phyloP scores from a whole-genome alignment of 2,113 vertebrate genomes.

The Ictidomys tridecemlineatus region DNA sequence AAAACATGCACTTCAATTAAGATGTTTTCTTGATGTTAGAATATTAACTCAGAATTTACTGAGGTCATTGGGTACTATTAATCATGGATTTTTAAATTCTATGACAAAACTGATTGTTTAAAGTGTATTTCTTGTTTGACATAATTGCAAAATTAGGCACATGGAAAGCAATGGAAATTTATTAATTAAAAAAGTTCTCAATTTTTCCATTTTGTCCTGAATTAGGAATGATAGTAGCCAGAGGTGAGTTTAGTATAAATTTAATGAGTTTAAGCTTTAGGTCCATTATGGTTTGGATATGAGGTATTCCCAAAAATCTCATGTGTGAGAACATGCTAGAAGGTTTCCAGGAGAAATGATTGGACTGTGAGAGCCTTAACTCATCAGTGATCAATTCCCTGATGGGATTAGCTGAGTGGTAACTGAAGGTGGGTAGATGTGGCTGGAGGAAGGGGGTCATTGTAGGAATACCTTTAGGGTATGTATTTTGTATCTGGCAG shows the following conservation, averaged over 20 bases:
- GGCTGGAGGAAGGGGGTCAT: too few species aligned
- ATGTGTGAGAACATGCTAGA: too few species aligned
- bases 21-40: neutral
- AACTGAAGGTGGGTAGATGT: too few species aligned
- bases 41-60: conserved; percentile 6
- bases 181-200: neutral
- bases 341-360: too few species aligned
- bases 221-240: neutral
- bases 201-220: neutral
- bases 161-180: neutral
- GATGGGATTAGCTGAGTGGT: too few species aligned
- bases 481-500: too few species aligned
- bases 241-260: neutral
- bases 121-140: neutral
- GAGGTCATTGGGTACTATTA: neutral
- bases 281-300: too few species aligned
- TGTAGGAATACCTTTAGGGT: too few species aligned
- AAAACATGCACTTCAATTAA: neutral
- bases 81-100: neutral
- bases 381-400: too few species aligned
- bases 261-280: neutral
- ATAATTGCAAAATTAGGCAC: neutral
- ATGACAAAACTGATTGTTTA: neutral
- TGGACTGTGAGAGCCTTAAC: too few species aligned
- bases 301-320: too few species aligned